Evolutionary conservation across 2,113 vertebrate genomes (phyloP), one percentile per base, ranked within the genome.

Genomic region (Trinectes maculatus): DNA sequence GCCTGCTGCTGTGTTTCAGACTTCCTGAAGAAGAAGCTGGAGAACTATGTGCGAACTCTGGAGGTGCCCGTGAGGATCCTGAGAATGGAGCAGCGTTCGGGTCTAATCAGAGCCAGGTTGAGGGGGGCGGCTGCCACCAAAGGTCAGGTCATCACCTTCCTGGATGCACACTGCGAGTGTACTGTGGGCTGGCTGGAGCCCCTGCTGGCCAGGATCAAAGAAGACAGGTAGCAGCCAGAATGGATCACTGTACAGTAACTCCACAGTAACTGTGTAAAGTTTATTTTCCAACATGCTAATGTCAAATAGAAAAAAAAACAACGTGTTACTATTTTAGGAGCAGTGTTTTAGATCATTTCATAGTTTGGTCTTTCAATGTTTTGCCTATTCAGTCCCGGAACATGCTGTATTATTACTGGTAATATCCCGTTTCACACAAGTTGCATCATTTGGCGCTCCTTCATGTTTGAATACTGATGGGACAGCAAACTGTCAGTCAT

Each of bases 141-240:
- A 49, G 98, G 96, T 34, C 95, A 96, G 90, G 95, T 99, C 65
- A 95, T 99, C 76, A 99, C 97, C 0, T 99, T 99, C 85, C 91
- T 99, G 40, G 98, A 99, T 0, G 97, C 98, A 21, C 98, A 99
- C 91, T 99, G 98, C 21, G 98, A 99, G 87, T 98, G 96, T 72
- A 99, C 97, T 0, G 51, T 88, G 33, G 97, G 98, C 47, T 99
- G 98, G 98, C 89, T 99, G 21, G 98, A 99, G 80, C 97, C 98
- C 0, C 91, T 99, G 71, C 91, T 99, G 88, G 94, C 95, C 0
- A 91, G 97, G 56, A 96, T 99, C 79, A 95, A 93, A 87, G 96
- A 99, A 65, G 92, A 94, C 88, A 87, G 93, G 93, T 94, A 55
- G 67, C 77, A 63, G 43, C 18, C 24, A 10, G 55, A 52, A 43